phyloP scores from a whole-genome alignment of 2,113 vertebrate species.

The Daboia siamensis region DNA sequence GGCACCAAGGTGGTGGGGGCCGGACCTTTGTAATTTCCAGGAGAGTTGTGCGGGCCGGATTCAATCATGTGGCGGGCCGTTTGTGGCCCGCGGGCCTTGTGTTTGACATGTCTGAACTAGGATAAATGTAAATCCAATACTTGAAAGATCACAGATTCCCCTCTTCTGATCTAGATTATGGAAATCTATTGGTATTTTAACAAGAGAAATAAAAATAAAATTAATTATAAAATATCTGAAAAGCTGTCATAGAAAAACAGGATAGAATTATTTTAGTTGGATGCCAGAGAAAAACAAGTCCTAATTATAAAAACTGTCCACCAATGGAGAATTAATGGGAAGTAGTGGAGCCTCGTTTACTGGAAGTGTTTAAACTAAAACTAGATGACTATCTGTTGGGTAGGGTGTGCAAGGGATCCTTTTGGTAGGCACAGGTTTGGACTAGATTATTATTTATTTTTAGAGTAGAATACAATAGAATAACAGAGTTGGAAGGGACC shows the following conservation, averaged over 20 bases:
- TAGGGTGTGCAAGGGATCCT: background rate
- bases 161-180: background rate
- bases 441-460: background rate
- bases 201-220: background rate
- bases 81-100: too few relatives aligned
- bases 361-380: background rate
- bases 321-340: background rate
- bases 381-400: background rate
- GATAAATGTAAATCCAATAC: background rate
- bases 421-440: background rate
- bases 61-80: too few relatives aligned
- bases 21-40: too few relatives aligned
- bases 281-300: background rate
- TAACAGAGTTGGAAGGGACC: too few relatives aligned
- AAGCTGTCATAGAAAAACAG: background rate
- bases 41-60: too few relatives aligned
- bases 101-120: too few relatives aligned
- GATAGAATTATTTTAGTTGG: background rate
- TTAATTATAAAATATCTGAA: background rate
- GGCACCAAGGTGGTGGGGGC: too few relatives aligned
- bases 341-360: background rate
- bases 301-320: background rate
- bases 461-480: too few relatives aligned
- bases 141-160: background rate
- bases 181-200: background rate